Evolutionary conservation across 1,140 invertebrate genomes (phyloP).

Genomic region (Lepidotrigona ventralis): DNA sequence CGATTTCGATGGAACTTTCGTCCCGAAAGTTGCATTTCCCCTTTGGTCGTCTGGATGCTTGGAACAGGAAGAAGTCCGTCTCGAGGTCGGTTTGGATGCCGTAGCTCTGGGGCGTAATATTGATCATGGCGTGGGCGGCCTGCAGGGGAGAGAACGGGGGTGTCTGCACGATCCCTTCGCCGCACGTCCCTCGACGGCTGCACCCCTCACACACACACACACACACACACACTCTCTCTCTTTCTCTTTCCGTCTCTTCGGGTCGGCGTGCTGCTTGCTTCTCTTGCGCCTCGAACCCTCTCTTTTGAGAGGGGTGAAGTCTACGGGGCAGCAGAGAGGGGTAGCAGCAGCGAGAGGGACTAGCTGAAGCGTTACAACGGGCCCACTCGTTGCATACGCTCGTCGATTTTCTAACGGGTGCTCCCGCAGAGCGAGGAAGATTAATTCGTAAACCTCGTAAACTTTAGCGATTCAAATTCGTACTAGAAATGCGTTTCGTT

Average conservation of each 20-base stretch:
- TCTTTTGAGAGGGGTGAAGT: constrained; percentile 30
- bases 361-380: constrained; percentile 75
- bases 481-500: no score
- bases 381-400: constrained; percentile 68
- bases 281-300: constrained; percentile 26
- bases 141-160: constrained; percentile 29
- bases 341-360: constrained; percentile 51
- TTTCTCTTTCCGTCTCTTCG: constrained; percentile 45
- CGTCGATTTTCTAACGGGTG: constrained; percentile 63
- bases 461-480: no score
- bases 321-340: constrained; percentile 28
- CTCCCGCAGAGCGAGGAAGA: constrained; percentile 23
- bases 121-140: constrained; percentile 76
- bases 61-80: constrained; percentile 74
- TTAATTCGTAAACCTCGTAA: no score
- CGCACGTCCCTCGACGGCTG: constrained; percentile 17
- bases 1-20: constrained; percentile 58
- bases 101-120: constrained; percentile 77
- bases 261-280: constrained; percentile 29
- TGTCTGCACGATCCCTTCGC: constrained; percentile 74
- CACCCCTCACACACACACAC: not conserved
- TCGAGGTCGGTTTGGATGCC: constrained; percentile 76
- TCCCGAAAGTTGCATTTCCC: constrained; percentile 58
- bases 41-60: constrained; percentile 62
- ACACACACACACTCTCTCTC: not conserved